These are phyloP conservation scores for Acipenser ruthenus DNA, from an alignment of 2,797 vertebrate genomes.

Conservation along the genomic window DNA sequence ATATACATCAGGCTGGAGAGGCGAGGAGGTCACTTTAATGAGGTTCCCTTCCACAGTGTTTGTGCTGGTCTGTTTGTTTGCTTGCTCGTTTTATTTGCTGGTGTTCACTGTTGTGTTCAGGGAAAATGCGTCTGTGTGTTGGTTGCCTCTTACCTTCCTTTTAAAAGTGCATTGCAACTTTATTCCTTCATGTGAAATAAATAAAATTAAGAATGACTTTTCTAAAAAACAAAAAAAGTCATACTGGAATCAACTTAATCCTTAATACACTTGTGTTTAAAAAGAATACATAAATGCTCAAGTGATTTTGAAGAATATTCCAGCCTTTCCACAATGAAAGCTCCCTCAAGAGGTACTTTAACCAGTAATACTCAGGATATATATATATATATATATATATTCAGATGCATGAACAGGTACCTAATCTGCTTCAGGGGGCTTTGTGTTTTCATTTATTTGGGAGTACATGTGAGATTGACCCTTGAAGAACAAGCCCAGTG, in stretches of 20 bases:
- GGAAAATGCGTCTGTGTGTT: not conserved
- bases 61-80: not conserved
- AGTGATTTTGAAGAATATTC: slow-evolving; percentile 5
- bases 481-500: not conserved
- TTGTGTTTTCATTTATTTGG: slow-evolving; percentile 8
- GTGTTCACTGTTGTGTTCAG: not conserved
- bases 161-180: slow-evolving; percentile 13
- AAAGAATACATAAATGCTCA: slow-evolving; percentile 1
- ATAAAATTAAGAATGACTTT: not conserved
- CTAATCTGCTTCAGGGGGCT: slow-evolving; percentile 9
- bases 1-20: no score
- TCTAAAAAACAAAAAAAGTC: not conserved
- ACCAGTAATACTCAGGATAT: slow-evolving; percentile 18
- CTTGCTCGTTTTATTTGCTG: not conserved
- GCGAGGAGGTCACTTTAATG: no score
- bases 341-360: slow-evolving; percentile 15
- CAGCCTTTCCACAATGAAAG: slow-evolving; percentile 15
- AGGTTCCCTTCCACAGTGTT: not conserved
- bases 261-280: not conserved
- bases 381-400: slow-evolving; percentile 14
- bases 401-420: slow-evolving; percentile 16
- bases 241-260: no score
- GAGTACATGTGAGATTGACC: not conserved
- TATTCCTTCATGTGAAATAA: slow-evolving; percentile 28
- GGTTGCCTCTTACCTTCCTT: slow-evolving; percentile 1